Conservation (phyloP, 2,888 invertebrate genomes). For the Rhogogaster chlorosoma region DNA sequence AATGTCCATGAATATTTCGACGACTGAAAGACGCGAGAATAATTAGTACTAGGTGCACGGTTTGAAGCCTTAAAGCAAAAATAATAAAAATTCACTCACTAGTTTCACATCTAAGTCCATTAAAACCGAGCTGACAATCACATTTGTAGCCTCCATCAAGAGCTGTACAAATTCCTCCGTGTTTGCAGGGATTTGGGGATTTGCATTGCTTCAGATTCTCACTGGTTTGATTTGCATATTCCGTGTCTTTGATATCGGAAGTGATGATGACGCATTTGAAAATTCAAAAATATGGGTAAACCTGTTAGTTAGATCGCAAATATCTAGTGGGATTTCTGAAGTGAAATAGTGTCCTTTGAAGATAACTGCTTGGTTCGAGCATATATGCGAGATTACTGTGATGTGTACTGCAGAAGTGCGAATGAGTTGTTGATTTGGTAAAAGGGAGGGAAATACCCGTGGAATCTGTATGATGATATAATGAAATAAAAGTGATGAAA, state of each 20-base stretch:
- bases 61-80: not conserved
- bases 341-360: not conserved
- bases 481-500: not conserved
- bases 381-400: not conserved
- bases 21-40: slow-evolving; percentile 75
- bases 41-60: not conserved
- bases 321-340: not conserved
- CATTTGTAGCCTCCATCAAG: slow-evolving; percentile 83
- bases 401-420: too few relatives aligned
- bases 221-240: slow-evolving; percentile 71
- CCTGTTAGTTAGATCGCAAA: not conserved
- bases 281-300: slow-evolving; percentile 74
- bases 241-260: slow-evolving; percentile 88
- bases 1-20: slow-evolving; percentile 83
- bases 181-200: slow-evolving; percentile 86
- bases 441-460: not conserved
- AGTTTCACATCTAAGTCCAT: slow-evolving; percentile 89
- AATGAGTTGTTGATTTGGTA: not conserved
- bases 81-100: slow-evolving; percentile 78
- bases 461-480: not conserved
- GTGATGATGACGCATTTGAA: slow-evolving; percentile 88
- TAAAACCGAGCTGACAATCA: slow-evolving; percentile 89
- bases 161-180: slow-evolving; percentile 87
- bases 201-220: slow-evolving; percentile 84
- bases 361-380: not conserved